Evolutionary conservation across 2,888 invertebrate species (phyloP), one percentile per base, ranked within the genome.

Genomic region (Microctonus brassicae): DNA sequence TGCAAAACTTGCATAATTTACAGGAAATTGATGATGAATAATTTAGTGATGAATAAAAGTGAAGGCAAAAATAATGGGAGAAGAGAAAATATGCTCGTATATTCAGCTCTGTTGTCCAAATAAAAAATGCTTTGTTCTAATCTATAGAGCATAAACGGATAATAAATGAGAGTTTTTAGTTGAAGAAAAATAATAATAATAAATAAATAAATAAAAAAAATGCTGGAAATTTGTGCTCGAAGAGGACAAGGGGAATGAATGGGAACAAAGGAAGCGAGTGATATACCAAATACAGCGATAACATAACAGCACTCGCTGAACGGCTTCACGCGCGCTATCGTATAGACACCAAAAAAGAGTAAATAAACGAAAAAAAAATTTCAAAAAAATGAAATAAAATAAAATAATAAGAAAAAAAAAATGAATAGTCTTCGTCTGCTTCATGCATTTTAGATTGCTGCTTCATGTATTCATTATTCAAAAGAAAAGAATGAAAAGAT

Each of bases 401-500:
- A 70, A 53, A 73, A 69, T 69, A 76, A 76, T 77, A 29, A 77
- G 69, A 73, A 69, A 73, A 78, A 78, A 77, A 74, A 76, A 75
- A 74, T 73, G 73, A 76, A 67, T 77, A 79, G 76, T 76, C 79
- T 79, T 79, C 76, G 73, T 73, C 61, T 75, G 79, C 80, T 80
- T 80, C 75, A 75, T 79, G 80, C 79, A 77, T 79, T 80, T 78
- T 79, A 79, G 78, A 81, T 81, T 79, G 64, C 42, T 64, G 60
- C 47, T 47, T 47, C 47, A 47, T 47, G 17, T 47, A 70, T 52
- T 63, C 39, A 63, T 73, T 53, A 53, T 29, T 39, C 57, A 22
- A 39, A 34, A 24, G 63, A 39, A 53, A 39, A 39, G 57, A 33
- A 57, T 66, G 11, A 33, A 34, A 72, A 70, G 70, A 69, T 72